Conservation (phyloP, 2,797 vertebrate species). For the Acropternis orthonyx region DNA sequence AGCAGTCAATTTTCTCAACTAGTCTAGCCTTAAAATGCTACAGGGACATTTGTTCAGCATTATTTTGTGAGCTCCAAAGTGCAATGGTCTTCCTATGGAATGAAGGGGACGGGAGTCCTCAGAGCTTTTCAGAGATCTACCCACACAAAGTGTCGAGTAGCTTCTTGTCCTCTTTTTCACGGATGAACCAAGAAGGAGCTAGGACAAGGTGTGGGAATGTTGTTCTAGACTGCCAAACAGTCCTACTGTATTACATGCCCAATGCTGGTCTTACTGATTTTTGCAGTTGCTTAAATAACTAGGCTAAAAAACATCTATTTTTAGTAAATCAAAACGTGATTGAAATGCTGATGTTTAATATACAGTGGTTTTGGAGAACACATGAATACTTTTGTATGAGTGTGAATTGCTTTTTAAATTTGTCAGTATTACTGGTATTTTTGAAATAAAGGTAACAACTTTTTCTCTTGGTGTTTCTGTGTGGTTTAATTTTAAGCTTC, state of each 20-base stretch:
- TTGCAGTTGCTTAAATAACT: slow-evolving; percentile 73
- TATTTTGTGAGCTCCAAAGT: slow-evolving; percentile 55
- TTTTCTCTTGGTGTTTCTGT: slow-evolving; percentile 42
- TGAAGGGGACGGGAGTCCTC: slow-evolving; percentile 62
- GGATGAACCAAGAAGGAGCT: slow-evolving; percentile 25
- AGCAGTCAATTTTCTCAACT: slow-evolving; percentile 80
- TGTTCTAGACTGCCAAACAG: slow-evolving; percentile 50
- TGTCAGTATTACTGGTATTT: slow-evolving; percentile 82
- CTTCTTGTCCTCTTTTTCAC: slow-evolving; percentile 40
- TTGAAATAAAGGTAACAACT: slow-evolving; percentile 81
- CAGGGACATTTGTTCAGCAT: slow-evolving; percentile 47
- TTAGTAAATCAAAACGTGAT: slow-evolving; percentile 68
- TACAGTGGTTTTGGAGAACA: slow-evolving; percentile 71
- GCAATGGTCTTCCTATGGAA: slow-evolving; percentile 79
- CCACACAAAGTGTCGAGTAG: slow-evolving; percentile 38
- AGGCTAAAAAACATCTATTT: slow-evolving; percentile 75
- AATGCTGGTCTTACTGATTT: slow-evolving; percentile 56
- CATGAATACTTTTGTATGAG: slow-evolving; percentile 78
- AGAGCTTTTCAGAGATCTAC: slow-evolving; percentile 48
- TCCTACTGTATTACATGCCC: slow-evolving; percentile 38
- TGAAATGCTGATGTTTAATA: slow-evolving; percentile 72
- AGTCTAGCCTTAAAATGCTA: slow-evolving; percentile 78
- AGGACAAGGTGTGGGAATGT: slow-evolving; percentile 32
- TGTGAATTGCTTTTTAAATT: slow-evolving; percentile 77
- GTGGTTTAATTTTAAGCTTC: neutral